Conservation (phyloP, 2,888 invertebrate species). For the Caenorhabditis becei region DNA sequence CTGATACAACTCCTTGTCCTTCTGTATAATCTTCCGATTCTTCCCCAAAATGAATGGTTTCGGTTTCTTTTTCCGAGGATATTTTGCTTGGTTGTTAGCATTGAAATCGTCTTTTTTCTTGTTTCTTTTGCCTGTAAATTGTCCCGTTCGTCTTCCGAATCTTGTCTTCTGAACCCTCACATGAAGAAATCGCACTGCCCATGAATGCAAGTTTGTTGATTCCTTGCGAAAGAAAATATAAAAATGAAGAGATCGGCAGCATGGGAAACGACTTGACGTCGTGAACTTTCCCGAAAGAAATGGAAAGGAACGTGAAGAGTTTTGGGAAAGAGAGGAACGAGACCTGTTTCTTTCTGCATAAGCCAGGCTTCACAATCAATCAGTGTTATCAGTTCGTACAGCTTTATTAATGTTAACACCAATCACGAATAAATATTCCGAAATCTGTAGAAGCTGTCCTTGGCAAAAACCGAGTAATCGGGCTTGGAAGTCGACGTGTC, state of each 20-base stretch:
- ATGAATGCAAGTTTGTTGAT: not conserved
- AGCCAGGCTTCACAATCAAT: not conserved
- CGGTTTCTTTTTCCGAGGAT: not conserved
- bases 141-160: not conserved
- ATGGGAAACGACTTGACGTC: too few species aligned
- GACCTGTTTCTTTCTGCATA: too few species aligned
- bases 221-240: not conserved
- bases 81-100: not conserved
- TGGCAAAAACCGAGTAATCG: slow-evolving; percentile 39
- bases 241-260: not conserved
- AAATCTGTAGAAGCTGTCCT: slow-evolving; percentile 47
- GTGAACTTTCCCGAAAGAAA: too few species aligned
- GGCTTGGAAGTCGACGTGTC: slow-evolving; percentile 43
- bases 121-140: slow-evolving; percentile 22
- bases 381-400: too few species aligned
- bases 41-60: slow-evolving; percentile 23
- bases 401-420: too few species aligned
- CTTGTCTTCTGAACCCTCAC: not conserved
- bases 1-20: slow-evolving; percentile 45
- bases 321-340: too few species aligned
- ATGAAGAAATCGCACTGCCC: slow-evolving; percentile 10
- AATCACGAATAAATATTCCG: slow-evolving; percentile 47
- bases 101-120: slow-evolving; percentile 12
- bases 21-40: slow-evolving; percentile 38
- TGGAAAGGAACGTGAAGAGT: too few species aligned